Evolutionary conservation across 2,888 invertebrate genomes (phyloP).

Genomic region (Hirtodrosophila duncani): DNA sequence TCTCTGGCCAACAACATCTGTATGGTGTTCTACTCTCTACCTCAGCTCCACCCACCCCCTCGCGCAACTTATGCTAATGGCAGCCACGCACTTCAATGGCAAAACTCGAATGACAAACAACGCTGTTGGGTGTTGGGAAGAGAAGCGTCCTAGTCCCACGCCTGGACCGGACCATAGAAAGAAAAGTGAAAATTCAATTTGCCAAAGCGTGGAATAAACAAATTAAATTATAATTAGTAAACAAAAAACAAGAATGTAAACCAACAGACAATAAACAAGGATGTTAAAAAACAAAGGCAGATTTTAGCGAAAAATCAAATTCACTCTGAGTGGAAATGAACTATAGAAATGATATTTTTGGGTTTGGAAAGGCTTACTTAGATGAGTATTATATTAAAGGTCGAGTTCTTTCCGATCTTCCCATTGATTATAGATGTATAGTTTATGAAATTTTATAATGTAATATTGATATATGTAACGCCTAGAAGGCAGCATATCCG

Average conservation of each 20-base stretch:
- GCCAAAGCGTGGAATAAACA: conserved; percentile 29
- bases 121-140: too few species aligned
- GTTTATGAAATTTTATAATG: too few species aligned
- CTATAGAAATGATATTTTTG: not conserved
- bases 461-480: too few species aligned
- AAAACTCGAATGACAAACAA: conserved; percentile 25
- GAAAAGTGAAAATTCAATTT: conserved; percentile 37
- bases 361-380: not conserved
- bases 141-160: too few species aligned
- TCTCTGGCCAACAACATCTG: too few species aligned
- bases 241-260: conserved; percentile 9
- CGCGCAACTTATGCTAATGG: conserved; percentile 38
- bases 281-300: conserved; percentile 1
- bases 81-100: conserved; percentile 4
- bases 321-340: not conserved
- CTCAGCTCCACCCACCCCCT: not conserved
- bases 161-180: not conserved
- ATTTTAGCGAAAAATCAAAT: too few species aligned
- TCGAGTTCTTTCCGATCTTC: too few species aligned
- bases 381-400: too few species aligned
- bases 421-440: too few species aligned
- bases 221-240: conserved; percentile 42
- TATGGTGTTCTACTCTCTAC: not conserved
- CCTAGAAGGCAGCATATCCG: too few species aligned
- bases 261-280: not conserved